A percentile compares a stretch with the other conserved stretches of the same genome.
Evolutionary conservation across 2,797 vertebrate genomes (phyloP).

Genomic region (Trematomus bernacchii): DNA sequence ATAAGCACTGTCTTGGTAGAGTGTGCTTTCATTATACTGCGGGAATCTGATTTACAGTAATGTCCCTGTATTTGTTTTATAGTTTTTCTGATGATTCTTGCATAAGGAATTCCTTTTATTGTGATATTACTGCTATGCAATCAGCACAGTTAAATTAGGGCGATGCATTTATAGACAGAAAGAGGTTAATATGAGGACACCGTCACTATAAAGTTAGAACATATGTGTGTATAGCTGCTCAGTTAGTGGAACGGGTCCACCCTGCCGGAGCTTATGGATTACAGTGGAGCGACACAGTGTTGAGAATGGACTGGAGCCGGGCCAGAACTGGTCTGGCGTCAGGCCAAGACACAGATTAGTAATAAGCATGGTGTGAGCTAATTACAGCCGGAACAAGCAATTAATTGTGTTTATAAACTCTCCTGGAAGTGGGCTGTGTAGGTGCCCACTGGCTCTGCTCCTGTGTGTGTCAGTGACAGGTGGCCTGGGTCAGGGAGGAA

Average conservation of each 20-base stretch:
- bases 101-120: neutral
- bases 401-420: conserved; percentile 87
- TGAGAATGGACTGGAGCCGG: conserved; percentile 76
- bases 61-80: conserved; percentile 36
- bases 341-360: conserved; percentile 86
- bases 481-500: conserved; percentile 62
- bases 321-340: conserved; percentile 81
- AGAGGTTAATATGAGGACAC: neutral
- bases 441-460: conserved; percentile 37
- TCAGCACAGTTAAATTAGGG: neutral
- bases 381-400: conserved; percentile 85
- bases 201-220: conserved; percentile 14
- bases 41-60: conserved; percentile 51
- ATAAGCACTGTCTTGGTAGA: conserved; percentile 57
- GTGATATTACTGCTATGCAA: neutral
- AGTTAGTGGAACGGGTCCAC: conserved; percentile 43
- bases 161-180: neutral
- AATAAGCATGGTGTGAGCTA: conserved; percentile 85
- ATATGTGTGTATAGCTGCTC: conserved; percentile 34
- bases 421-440: conserved; percentile 68
- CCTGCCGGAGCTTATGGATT: conserved; percentile 75
- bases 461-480: conserved; percentile 70
- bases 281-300: conserved; percentile 58
- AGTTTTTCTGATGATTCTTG: conserved; percentile 1
- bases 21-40: conserved; percentile 37